Evolutionary conservation across 2,888 invertebrate genomes (phyloP).

Genomic region (Drosophila robusta): DNA sequence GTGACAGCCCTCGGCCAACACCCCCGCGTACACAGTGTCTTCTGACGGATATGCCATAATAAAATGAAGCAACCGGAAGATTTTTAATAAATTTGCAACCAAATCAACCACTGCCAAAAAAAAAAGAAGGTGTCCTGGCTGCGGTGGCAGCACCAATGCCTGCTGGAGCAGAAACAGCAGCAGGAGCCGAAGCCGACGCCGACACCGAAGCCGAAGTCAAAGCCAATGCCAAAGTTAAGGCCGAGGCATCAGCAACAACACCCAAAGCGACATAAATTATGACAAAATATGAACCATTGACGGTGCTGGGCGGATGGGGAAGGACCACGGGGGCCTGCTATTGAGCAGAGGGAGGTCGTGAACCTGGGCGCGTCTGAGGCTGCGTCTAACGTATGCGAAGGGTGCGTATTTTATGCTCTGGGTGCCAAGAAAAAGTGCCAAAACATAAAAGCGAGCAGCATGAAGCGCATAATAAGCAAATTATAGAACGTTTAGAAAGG

Average conservation of each 20-base stretch:
- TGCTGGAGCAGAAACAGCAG: conserved; percentile 20
- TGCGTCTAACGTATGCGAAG: conserved; percentile 39
- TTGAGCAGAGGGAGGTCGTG: not conserved
- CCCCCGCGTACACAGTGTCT: conserved; percentile 34
- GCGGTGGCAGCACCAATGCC: conserved; percentile 30
- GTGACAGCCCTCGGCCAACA: conserved; percentile 41
- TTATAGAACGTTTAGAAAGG: conserved; percentile 82
- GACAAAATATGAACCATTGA: conserved; percentile 75
- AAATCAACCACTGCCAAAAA: conserved; percentile 76
- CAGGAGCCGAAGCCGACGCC: conserved; percentile 25
- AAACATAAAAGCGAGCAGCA: conserved; percentile 80
- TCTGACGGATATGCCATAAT: conserved; percentile 70
- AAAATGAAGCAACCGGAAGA: conserved; percentile 73
- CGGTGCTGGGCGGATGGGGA: conserved; percentile 13
- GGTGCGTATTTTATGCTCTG: conserved; percentile 69
- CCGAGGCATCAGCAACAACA: conserved; percentile 73
- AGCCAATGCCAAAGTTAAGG: conserved; percentile 46
- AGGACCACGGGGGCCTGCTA: conserved; percentile 34
- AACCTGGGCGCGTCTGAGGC: conserved; percentile 6
- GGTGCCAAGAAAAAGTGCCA: conserved; percentile 73
- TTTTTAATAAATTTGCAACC: conserved; percentile 83
- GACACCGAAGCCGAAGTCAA: conserved; percentile 18
- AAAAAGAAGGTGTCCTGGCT: conserved; percentile 61
- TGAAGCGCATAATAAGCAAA: conserved; percentile 83
- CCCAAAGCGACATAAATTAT: conserved; percentile 83